Evolutionary conservation across 2,113 vertebrate genomes (phyloP).

Genomic region (Toxotes jaculatrix): DNA sequence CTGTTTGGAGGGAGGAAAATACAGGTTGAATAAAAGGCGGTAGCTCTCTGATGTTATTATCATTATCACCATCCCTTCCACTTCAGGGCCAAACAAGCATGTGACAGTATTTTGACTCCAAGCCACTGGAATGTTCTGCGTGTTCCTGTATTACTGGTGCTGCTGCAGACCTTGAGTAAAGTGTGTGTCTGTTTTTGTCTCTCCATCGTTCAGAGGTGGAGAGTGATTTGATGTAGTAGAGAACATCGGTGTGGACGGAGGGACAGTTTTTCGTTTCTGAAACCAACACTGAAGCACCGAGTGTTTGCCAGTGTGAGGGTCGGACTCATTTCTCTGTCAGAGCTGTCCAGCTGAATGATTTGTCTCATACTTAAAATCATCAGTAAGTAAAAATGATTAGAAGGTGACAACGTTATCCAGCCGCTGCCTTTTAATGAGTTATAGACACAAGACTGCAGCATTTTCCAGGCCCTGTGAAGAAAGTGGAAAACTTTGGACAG

Average conservation of each 20-base stretch:
- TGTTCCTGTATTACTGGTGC: neutral
- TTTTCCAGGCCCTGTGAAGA: no score
- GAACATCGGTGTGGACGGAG: neutral
- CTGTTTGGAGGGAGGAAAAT: constrained; percentile 35
- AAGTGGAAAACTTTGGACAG: no score
- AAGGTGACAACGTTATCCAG: no score
- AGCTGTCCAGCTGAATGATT: neutral
- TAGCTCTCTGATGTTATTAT: neutral
- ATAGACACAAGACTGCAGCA: no score
- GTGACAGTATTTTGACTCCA: neutral
- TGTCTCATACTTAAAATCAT: no score
- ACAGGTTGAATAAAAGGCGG: constrained; percentile 1
- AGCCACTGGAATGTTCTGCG: neutral
- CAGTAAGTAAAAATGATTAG: no score
- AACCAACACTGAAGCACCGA: neutral
- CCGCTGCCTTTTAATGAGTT: no score
- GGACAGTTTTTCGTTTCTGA: neutral
- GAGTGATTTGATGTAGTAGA: neutral
- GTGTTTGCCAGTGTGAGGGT: no score
- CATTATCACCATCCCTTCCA: neutral
- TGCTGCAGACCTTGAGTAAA: neutral
- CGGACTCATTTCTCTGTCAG: neutral
- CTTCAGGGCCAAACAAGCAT: neutral
- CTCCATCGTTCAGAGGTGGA: neutral
- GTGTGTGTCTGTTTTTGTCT: neutral